A percentile compares a stretch with the other conserved stretches of the same genome.
Evolutionary conservation across 92 coral and sea anemone genomes (phyloP).

Genomic region (Bergia sp.): DNA sequence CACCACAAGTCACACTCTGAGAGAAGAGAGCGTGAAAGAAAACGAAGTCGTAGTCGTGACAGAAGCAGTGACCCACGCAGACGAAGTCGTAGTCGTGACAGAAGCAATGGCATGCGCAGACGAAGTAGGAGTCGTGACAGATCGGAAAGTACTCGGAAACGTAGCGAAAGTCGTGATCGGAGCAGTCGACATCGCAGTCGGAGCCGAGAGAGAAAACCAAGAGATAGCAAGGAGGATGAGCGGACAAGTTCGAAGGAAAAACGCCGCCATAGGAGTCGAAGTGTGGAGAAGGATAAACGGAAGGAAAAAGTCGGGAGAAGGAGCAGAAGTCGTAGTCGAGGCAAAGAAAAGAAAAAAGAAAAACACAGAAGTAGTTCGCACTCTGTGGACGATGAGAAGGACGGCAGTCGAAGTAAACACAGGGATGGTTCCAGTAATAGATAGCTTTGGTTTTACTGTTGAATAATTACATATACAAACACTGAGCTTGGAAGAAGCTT

Average conservation of each 20-base stretch:
- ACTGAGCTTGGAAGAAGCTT: background rate
- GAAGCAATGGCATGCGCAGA: constrained; percentile 22
- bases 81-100: constrained; percentile 67
- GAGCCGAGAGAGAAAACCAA: constrained; percentile 30
- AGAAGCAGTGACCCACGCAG: constrained; percentile 25
- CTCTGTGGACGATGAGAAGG: constrained; percentile 21
- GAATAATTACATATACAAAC: background rate
- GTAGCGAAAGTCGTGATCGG: constrained; percentile 67
- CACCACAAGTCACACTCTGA: constrained; percentile 42
- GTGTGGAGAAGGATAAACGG: constrained; percentile 52
- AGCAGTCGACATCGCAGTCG: constrained; percentile 57
- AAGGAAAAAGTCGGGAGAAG: constrained; percentile 60
- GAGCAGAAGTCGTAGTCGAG: constrained; percentile 71
- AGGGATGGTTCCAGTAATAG: constrained; percentile 16
- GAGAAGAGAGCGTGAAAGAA: constrained; percentile 63
- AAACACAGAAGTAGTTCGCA: constrained; percentile 19
- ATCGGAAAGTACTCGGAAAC: constrained; percentile 62
- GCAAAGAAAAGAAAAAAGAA: constrained; percentile 47
- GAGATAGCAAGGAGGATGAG: constrained; percentile 18
- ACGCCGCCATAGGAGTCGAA: constrained; percentile 35
- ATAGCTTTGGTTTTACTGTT: background rate
- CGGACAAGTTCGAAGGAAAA: background rate
- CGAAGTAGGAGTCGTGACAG: constrained; percentile 67
- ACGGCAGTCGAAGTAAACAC: constrained; percentile 7
- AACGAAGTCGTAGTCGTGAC: constrained; percentile 68